Percentiles rank a stretch among this genome's conserved stretches.
Conservation (phyloP, 2,888 invertebrate genomes). For the Priocnemis perturbator region DNA sequence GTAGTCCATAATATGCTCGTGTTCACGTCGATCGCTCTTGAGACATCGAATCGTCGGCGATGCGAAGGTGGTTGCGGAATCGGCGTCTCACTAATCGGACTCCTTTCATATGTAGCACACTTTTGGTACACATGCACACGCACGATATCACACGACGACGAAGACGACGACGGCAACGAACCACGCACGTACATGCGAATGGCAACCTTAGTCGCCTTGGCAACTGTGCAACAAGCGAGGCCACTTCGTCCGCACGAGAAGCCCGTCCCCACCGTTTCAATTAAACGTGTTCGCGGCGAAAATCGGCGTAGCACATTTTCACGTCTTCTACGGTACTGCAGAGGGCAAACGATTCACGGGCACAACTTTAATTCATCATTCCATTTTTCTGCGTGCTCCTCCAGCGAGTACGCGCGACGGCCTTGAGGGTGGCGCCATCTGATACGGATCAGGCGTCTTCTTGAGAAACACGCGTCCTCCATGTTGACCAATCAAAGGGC, state of each 20-base stretch:
- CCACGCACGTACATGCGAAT: constrained; percentile 12
- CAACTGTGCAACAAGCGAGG: constrained; percentile 68
- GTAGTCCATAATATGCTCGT: constrained; percentile 64
- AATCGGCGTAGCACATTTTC: too few species aligned
- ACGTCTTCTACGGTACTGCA: constrained; percentile 22
- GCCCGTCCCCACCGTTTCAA: neutral
- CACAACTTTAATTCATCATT: constrained; percentile 61
- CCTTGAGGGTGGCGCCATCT: constrained; percentile 57
- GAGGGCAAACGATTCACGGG: constrained; percentile 20
- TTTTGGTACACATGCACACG: constrained; percentile 30
- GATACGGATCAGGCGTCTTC: constrained; percentile 14
- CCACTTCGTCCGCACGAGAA: constrained; percentile 43
- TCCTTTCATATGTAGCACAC: constrained; percentile 54
- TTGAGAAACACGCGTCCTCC: neutral
- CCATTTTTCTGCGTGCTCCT: constrained; percentile 56
- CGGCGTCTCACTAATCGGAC: constrained; percentile 25
- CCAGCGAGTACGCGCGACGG: constrained; percentile 41
- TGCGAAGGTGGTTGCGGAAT: constrained; percentile 28
- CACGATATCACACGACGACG: neutral
- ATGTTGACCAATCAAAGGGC: neutral
- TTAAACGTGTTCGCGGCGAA: too few species aligned
- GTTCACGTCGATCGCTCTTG: constrained; percentile 42
- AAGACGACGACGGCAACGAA: neutral
- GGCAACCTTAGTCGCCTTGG: constrained; percentile 64
- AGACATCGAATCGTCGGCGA: constrained; percentile 36